These are phyloP conservation scores for Sardina pilchardus DNA, from an alignment of 2,113 vertebrate genomes.

Conservation along the genomic window DNA sequence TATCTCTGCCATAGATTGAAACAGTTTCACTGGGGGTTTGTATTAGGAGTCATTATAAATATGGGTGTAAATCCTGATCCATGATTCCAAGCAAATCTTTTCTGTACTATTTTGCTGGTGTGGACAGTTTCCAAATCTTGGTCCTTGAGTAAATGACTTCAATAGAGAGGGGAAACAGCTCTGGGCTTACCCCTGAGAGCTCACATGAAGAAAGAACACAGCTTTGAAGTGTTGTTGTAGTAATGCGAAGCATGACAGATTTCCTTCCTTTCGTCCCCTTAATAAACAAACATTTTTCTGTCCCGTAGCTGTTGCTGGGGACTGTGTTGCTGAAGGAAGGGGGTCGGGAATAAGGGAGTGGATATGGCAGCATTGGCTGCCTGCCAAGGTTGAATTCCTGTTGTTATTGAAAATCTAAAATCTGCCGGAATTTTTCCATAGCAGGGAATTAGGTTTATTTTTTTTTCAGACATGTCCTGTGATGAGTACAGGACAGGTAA, in stretches of 20 bases:
- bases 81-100: too few relatives aligned
- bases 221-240: slow-evolving; percentile 69
- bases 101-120: not conserved
- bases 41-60: too few relatives aligned
- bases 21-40: too few relatives aligned
- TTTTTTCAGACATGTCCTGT: slow-evolving; percentile 59
- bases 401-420: slow-evolving; percentile 73
- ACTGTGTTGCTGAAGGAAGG: slow-evolving; percentile 30
- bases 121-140: not conserved
- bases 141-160: not conserved
- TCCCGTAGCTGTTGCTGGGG: slow-evolving; percentile 45
- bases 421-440: slow-evolving; percentile 75
- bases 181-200: slow-evolving; percentile 70
- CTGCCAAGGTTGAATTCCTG: slow-evolving; percentile 71
- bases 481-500: slow-evolving; percentile 56
- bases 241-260: slow-evolving; percentile 66
- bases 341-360: slow-evolving; percentile 8
- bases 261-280: slow-evolving; percentile 68
- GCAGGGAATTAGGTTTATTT: slow-evolving; percentile 64
- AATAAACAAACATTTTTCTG: slow-evolving; percentile 72
- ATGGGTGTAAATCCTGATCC: too few relatives aligned
- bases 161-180: not conserved
- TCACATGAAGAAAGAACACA: slow-evolving; percentile 60
- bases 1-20: too few relatives aligned
- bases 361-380: slow-evolving; percentile 59